Conservation (phyloP, 2,113 vertebrate species). For the Pelvicachromis taeniatus region DNA sequence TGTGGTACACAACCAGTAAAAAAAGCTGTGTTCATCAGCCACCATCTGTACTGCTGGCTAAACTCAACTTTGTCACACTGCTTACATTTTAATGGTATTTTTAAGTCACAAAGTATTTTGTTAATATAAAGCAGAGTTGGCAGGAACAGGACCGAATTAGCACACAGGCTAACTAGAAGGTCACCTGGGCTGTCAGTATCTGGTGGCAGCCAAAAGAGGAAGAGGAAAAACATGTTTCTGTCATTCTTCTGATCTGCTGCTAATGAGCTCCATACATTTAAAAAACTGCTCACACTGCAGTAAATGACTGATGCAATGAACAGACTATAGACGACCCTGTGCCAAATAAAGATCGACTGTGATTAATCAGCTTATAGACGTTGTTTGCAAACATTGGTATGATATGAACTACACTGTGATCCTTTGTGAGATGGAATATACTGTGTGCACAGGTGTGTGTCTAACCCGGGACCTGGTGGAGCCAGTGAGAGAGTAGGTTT, state of each 20-base stretch:
- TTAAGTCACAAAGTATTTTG: neutral
- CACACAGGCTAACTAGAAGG: neutral
- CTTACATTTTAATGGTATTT: neutral
- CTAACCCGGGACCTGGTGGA: neutral
- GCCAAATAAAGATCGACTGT: neutral
- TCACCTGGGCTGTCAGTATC: neutral
- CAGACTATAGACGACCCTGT: neutral
- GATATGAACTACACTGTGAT: neutral
- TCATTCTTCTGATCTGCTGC: neutral
- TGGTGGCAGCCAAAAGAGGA: neutral
- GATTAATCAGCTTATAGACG: neutral
- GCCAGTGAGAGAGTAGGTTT: no score
- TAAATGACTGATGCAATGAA: neutral
- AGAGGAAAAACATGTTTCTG: neutral
- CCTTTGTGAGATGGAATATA: neutral
- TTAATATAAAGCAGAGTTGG: neutral
- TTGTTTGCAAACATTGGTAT: neutral
- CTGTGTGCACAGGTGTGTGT: neutral
- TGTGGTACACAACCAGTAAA: neutral
- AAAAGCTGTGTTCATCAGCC: neutral
- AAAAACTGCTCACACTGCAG: neutral
- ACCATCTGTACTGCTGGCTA: neutral
- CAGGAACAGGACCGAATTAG: neutral
- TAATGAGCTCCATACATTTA: neutral
- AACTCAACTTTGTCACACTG: neutral